Conservation (phyloP, 2,113 vertebrate genomes). For the Sakesphorus luctuosus region DNA sequence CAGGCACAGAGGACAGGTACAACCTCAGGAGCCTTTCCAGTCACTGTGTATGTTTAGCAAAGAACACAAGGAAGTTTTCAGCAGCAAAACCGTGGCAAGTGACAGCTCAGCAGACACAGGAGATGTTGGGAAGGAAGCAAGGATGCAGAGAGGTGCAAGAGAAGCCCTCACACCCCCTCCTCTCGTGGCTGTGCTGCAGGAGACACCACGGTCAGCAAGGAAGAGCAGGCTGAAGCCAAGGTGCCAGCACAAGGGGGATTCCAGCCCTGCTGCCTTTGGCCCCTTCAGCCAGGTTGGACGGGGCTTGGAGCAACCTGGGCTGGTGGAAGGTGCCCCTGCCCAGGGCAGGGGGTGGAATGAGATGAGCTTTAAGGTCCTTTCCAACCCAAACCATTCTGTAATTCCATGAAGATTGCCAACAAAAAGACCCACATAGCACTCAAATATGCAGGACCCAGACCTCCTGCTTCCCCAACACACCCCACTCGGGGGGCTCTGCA, state of each 20-base stretch:
- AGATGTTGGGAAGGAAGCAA: not conserved
- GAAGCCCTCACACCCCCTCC: not conserved
- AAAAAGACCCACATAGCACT: accelerated
- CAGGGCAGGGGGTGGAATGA: not conserved
- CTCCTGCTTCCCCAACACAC: not conserved
- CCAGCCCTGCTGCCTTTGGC: not conserved
- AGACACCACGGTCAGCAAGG: accelerated
- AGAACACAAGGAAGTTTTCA: accelerated
- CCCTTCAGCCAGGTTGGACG: not conserved
- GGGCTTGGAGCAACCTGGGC: not conserved
- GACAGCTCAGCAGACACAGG: not conserved
- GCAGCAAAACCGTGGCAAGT: not conserved
- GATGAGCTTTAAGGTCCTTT: not conserved
- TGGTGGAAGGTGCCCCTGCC: not conserved
- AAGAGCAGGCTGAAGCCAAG: not conserved
- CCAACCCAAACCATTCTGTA: not conserved
- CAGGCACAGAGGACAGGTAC: accelerated
- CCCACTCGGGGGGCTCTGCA: not conserved
- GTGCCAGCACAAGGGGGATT: not conserved
- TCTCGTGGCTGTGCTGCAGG: not conserved
- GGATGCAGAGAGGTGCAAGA: not conserved
- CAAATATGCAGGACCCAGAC: accelerated
- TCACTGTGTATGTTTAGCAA: not conserved
- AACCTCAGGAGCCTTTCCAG: not conserved
- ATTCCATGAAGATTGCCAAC: not conserved